These are phyloP conservation scores for Merops nubicus DNA, from an alignment of 2,113 vertebrate species.

Conservation along the genomic window DNA sequence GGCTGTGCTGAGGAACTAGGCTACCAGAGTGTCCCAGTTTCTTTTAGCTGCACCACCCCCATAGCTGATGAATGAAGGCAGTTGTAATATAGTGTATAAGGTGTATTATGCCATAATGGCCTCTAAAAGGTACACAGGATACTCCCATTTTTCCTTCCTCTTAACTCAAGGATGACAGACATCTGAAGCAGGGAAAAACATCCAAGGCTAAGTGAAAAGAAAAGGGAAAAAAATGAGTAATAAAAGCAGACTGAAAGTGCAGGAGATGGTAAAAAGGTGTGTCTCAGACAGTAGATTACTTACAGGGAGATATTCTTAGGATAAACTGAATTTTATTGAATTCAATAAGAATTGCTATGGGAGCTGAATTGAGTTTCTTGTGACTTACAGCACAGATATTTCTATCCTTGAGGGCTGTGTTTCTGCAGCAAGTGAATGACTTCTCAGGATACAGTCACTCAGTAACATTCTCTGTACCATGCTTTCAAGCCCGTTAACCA, in stretches of 20 bases:
- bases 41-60: neutral
- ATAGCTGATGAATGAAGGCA: neutral
- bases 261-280: neutral
- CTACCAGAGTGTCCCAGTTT: neutral
- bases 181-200: neutral
- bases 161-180: neutral
- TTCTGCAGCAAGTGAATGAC: neutral
- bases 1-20: neutral
- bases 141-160: neutral
- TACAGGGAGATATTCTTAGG: neutral
- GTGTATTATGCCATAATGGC: neutral
- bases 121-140: neutral
- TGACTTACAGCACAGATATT: neutral
- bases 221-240: neutral
- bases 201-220: neutral
- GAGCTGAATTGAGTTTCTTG: conserved; percentile 7
- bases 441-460: neutral
- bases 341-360: neutral
- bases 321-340: neutral
- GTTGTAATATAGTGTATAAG: neutral
- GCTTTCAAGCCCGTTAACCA: neutral
- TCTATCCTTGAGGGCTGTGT: neutral
- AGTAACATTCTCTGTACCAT: neutral
- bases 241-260: neutral
- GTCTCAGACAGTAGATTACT: neutral